These are phyloP conservation scores for Perdix hodgsoniae DNA, from an alignment of 2,797 vertebrate species.

Conservation along the genomic window DNA sequence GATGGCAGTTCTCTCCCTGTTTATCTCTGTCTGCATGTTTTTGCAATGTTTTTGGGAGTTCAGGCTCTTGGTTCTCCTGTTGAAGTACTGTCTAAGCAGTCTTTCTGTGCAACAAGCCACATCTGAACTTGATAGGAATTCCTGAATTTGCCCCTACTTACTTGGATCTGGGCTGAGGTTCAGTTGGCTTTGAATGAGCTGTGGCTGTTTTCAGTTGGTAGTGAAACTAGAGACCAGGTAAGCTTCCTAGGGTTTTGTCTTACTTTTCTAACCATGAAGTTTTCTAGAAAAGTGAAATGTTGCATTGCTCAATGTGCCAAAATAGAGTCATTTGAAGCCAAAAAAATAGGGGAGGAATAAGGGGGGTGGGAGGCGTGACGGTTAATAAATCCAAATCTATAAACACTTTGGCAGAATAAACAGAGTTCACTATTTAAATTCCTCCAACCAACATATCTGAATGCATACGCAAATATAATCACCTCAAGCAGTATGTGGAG, in stretches of 20 bases:
- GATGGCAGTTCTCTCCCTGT: neutral
- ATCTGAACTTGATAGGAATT: neutral
- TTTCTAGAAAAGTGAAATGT: conserved; percentile 32
- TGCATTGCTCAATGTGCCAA: conserved; percentile 32
- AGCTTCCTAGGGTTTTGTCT: conserved; percentile 46
- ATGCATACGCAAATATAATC: conserved; percentile 17
- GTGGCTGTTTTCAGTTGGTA: conserved; percentile 25
- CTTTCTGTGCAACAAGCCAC: neutral
- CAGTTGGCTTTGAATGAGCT: conserved; percentile 24
- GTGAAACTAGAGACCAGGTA: conserved; percentile 54
- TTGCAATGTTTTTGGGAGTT: neutral
- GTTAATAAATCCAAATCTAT: conserved; percentile 49
- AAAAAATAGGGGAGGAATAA: neutral
- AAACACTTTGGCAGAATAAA: conserved; percentile 38
- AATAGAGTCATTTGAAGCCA: conserved; percentile 18
- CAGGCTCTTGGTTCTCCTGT: neutral
- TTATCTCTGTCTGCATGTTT: neutral
- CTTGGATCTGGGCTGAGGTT: conserved; percentile 33
- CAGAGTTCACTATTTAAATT: conserved; percentile 18
- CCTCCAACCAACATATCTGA: conserved; percentile 16
- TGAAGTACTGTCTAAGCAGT: neutral
- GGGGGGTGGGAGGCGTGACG: neutral
- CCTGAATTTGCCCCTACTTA: conserved; percentile 10
- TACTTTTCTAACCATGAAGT: neutral
- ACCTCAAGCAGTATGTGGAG: neutral